Evolutionary conservation across 2,888 invertebrate genomes (phyloP).

Genomic region (Galeopsomyia nigrocyanea): DNA sequence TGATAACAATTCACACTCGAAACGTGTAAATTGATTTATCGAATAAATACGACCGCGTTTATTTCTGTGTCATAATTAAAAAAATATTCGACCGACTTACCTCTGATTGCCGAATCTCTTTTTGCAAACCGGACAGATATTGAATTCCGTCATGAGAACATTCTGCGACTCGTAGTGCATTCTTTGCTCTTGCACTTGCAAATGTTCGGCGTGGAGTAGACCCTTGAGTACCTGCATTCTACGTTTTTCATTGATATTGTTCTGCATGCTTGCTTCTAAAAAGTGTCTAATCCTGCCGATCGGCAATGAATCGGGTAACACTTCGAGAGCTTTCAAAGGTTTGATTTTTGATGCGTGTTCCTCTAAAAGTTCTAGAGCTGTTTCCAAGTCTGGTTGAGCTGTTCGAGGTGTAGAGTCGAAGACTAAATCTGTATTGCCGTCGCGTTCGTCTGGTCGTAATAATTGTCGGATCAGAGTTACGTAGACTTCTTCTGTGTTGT

Average conservation of each 20-base stretch:
- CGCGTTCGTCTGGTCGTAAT: slow-evolving; percentile 56
- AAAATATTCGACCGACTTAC: slow-evolving; percentile 65
- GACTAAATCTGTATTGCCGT: background rate
- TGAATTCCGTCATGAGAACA: slow-evolving; percentile 87
- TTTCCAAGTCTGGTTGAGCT: slow-evolving; percentile 81
- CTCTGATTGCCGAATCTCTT: slow-evolving; percentile 94
- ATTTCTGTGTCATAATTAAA: too few relatives aligned
- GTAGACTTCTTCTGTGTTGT: slow-evolving; percentile 71
- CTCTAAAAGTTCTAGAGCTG: slow-evolving; percentile 85
- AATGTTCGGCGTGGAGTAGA: slow-evolving; percentile 86
- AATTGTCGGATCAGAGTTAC: slow-evolving; percentile 73
- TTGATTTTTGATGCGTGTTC: slow-evolving; percentile 88
- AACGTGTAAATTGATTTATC: too few relatives aligned
- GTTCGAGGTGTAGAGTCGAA: slow-evolving; percentile 69
- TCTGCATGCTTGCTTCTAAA: slow-evolving; percentile 83
- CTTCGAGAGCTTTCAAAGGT: slow-evolving; percentile 82
- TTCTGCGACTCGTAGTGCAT: slow-evolving; percentile 86
- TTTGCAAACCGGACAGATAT: slow-evolving; percentile 91
- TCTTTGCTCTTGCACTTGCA: slow-evolving; percentile 86
- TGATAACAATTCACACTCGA: too few relatives aligned
- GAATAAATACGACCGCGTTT: too few relatives aligned
- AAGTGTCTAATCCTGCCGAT: slow-evolving; percentile 83
- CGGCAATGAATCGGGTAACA: slow-evolving; percentile 85
- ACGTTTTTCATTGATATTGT: slow-evolving; percentile 80
- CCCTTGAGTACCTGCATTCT: slow-evolving; percentile 85